phyloP scores from a whole-genome alignment of 2,888 invertebrate genomes.

The Gerris lacustris region DNA sequence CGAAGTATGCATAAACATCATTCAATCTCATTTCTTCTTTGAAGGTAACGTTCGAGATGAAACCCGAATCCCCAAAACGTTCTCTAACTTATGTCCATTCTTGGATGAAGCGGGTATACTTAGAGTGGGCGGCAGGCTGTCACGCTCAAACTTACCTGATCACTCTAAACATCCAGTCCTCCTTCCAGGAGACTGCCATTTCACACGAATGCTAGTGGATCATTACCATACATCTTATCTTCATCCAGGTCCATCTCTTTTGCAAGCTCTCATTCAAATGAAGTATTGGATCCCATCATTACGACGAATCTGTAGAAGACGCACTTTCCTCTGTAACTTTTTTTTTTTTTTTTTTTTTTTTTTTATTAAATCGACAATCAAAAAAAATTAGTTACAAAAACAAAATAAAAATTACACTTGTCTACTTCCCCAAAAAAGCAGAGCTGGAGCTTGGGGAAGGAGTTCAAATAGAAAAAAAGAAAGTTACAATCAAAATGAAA shows the following conservation, averaged over 20 bases:
- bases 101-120: constrained; percentile 8
- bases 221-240: constrained; percentile 10
- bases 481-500: too few species aligned
- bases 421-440: too few species aligned
- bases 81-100: constrained; percentile 2
- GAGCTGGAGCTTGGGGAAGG: too few species aligned
- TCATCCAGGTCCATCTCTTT: constrained; percentile 9
- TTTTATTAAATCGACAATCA: too few species aligned
- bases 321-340: constrained; percentile 14
- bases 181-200: constrained; percentile 11
- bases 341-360: too few species aligned
- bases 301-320: background rate
- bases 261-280: constrained; percentile 8
- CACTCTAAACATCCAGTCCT: constrained; percentile 16
- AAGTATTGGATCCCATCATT: constrained; percentile 12
- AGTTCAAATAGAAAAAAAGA: too few species aligned
- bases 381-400: too few species aligned
- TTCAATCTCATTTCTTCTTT: too few species aligned
- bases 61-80: too few species aligned
- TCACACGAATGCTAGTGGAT: constrained; percentile 11
- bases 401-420: too few species aligned
- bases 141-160: background rate
- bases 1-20: too few species aligned
- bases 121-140: constrained; percentile 20
- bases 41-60: too few species aligned